Evolutionary conservation across 2,888 invertebrate species (phyloP), one percentile per base, ranked within the genome.

Genomic region (Eilema sororculum): DNA sequence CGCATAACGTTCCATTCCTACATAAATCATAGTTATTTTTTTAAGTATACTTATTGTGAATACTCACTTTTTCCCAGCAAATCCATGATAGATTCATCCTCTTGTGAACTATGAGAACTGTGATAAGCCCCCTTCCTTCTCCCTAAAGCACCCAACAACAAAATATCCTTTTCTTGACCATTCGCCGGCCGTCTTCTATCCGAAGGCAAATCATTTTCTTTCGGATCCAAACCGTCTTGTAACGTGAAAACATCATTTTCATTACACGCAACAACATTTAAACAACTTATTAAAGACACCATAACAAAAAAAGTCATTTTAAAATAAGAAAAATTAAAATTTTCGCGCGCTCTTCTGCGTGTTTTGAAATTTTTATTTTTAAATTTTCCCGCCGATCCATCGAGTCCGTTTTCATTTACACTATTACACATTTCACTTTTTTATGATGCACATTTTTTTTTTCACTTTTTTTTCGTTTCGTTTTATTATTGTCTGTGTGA

Each of bases 11-110:
- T n/a, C n/a, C n/a, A n/a, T n/a, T n/a, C n/a, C n/a, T n/a, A n/a
- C n/a, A n/a, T n/a, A n/a, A n/a, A n/a, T n/a, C n/a, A n/a, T n/a
- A n/a, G n/a, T n/a, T n/a, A n/a, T n/a, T n/a, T n/a, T n/a, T n/a
- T n/a, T n/a, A n/a, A n/a, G n/a, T n/a, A n/a, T n/a, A n/a, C n/a
- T n/a, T n/a, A n/a, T n/a, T n/a, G n/a, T n/a, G 67, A 73, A 76
- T 87, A 95, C 97, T 95, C 96, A 98, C 98, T 98, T 96, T 98
- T 97, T 75, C 98, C 97, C 85, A 98, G 94, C 95, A 98, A 97
- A 89, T 98, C 98, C 96, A 98, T 97, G 76, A 98, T 96, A 65
- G 97, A 97, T 83, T 97, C 96, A 82, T 97, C 96, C 74, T 95
- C 95, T 69, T 96, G 96, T 1, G 92, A 86, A 28, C 90, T 86